Conservation (phyloP, 2,113 vertebrate species). For the Spermophilus dauricus region DNA sequence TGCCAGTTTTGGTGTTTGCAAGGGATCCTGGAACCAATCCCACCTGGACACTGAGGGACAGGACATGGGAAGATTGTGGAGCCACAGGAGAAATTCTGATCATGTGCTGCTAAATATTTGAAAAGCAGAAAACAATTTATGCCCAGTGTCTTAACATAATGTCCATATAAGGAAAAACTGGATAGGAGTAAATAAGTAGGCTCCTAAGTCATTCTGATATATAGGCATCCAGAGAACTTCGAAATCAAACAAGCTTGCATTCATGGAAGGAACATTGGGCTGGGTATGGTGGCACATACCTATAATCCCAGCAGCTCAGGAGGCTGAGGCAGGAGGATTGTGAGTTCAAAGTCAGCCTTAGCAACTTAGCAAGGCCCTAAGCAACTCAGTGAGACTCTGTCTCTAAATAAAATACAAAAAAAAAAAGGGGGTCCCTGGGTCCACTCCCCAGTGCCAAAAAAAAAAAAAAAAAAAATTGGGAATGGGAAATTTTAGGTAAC, state of each 20-base stretch:
- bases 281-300: too few species aligned
- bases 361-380: too few species aligned
- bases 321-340: too few species aligned
- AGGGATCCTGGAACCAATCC: background rate
- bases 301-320: too few species aligned
- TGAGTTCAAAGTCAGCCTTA: too few species aligned
- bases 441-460: too few species aligned
- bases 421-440: too few species aligned
- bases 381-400: too few species aligned
- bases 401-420: too few species aligned
- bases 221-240: background rate
- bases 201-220: background rate
- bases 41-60: background rate
- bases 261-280: background rate
- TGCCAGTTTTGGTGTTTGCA: background rate
- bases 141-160: background rate
- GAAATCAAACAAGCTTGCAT: background rate
- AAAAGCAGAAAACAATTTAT: background rate
- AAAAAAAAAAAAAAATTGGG: too few species aligned
- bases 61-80: background rate
- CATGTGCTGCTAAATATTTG: background rate
- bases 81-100: background rate
- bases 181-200: background rate
- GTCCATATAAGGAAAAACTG: background rate
- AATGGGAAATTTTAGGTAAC: background rate